Conservation (phyloP, 2,888 invertebrate species). For the Cecidostiba fungosa region DNA sequence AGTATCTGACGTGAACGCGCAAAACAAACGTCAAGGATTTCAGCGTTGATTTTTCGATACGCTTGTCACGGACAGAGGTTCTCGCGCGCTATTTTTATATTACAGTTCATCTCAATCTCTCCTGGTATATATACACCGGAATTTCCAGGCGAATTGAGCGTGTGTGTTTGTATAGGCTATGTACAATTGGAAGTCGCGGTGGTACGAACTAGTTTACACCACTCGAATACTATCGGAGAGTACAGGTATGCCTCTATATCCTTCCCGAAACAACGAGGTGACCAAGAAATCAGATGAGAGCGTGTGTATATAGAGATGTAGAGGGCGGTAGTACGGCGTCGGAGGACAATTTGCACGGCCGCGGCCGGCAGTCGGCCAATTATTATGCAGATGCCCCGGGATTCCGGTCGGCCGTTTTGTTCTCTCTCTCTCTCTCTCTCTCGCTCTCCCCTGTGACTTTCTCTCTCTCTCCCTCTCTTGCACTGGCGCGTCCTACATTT, state of each 20-base stretch:
- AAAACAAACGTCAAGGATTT: not conserved
- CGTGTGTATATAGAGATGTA: not conserved
- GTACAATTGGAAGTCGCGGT: not conserved
- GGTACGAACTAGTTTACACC: not conserved
- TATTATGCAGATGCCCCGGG: slow-evolving; percentile 29
- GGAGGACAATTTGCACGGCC: slow-evolving; percentile 26
- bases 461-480: not conserved
- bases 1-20: not conserved
- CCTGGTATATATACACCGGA: not conserved
- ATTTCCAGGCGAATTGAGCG: too few relatives aligned
- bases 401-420: slow-evolving; percentile 21
- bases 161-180: too few relatives aligned
- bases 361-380: slow-evolving; percentile 15
- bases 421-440: slow-evolving; percentile 7
- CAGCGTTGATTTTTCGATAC: not conserved
- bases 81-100: not conserved
- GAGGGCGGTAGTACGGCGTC: not conserved
- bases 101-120: not conserved
- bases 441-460: not conserved
- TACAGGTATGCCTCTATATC: not conserved
- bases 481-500: not conserved
- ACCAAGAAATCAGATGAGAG: not conserved
- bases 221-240: not conserved
- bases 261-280: not conserved
- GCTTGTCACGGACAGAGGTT: not conserved